Percentiles rank a stretch among this genome's conserved stretches.
These are phyloP conservation scores for Abrostola triplasia DNA, from an alignment of 2,888 invertebrate species.

Conservation along the genomic window DNA sequence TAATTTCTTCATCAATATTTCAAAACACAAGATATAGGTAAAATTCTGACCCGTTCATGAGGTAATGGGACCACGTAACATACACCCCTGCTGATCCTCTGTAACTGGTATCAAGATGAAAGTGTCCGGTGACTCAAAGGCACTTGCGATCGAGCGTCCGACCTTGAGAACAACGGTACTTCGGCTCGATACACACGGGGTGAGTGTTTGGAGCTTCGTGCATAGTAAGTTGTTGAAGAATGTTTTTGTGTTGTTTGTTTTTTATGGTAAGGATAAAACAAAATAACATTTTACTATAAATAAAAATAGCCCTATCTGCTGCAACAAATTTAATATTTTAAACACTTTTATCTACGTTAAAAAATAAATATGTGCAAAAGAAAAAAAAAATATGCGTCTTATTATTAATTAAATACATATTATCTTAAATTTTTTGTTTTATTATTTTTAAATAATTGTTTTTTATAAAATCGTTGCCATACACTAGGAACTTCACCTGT, in stretches of 20 bases:
- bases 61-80: slow-evolving; percentile 22
- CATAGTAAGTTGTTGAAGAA: slow-evolving; percentile 17
- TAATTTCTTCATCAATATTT: too few relatives aligned
- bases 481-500: too few relatives aligned
- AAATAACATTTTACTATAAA: too few relatives aligned
- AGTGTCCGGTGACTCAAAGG: slow-evolving; percentile 68
- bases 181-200: slow-evolving; percentile 47
- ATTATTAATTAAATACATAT: too few relatives aligned
- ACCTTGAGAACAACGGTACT: slow-evolving; percentile 65
- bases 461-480: too few relatives aligned
- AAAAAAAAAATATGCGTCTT: too few relatives aligned
- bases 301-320: too few relatives aligned
- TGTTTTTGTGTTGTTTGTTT: slow-evolving; percentile 1
- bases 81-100: slow-evolving; percentile 38
- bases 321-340: too few relatives aligned
- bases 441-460: too few relatives aligned
- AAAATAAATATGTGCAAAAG: too few relatives aligned
- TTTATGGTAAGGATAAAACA: not conserved
- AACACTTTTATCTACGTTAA: too few relatives aligned
- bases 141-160: slow-evolving; percentile 49
- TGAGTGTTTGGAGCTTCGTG: slow-evolving; percentile 33
- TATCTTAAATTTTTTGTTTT: too few relatives aligned
- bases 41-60: not conserved
- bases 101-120: slow-evolving; percentile 56
- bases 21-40: not conserved